Percentiles rank a stretch among this genome's conserved stretches.
phyloP scores from a whole-genome alignment of 2,888 invertebrate genomes.

The Anodontia alba region DNA sequence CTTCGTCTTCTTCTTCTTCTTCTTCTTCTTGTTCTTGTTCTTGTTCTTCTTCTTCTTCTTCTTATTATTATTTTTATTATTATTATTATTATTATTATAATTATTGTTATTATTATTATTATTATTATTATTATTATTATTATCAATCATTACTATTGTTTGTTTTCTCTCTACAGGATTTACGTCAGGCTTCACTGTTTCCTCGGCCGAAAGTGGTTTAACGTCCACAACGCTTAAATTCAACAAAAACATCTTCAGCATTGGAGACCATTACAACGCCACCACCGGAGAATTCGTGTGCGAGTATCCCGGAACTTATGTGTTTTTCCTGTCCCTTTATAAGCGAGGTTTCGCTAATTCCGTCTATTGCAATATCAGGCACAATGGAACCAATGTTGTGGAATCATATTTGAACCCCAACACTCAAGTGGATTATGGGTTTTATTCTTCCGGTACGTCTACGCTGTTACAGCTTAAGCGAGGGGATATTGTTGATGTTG shows the following conservation, averaged over 20 bases:
- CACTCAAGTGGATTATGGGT: slow-evolving; percentile 6
- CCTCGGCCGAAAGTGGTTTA: background rate
- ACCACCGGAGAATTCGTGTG: background rate
- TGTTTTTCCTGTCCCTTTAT: background rate
- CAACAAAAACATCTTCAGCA: background rate
- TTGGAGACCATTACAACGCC: background rate
- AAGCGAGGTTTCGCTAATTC: background rate
- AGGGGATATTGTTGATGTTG: background rate
- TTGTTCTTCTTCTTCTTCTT: too few relatives aligned
- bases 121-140: too few relatives aligned
- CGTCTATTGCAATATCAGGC: background rate
- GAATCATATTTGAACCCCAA: background rate
- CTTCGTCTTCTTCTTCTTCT: too few relatives aligned
- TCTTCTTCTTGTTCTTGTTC: background rate
- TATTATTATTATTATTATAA: too few relatives aligned
- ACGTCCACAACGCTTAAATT: background rate
- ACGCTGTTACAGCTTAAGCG: background rate
- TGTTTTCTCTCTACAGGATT: background rate
- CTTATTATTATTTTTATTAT: too few relatives aligned
- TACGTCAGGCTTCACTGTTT: background rate
- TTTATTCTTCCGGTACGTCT: background rate
- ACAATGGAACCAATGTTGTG: background rate
- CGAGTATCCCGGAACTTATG: background rate
- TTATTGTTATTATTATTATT: too few relatives aligned
- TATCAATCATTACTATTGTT: too few relatives aligned